A percentile compares a stretch with the other conserved stretches of the same genome.
Conservation (phyloP, 1,140 invertebrate genomes). For the Calephelis virginiensis region DNA sequence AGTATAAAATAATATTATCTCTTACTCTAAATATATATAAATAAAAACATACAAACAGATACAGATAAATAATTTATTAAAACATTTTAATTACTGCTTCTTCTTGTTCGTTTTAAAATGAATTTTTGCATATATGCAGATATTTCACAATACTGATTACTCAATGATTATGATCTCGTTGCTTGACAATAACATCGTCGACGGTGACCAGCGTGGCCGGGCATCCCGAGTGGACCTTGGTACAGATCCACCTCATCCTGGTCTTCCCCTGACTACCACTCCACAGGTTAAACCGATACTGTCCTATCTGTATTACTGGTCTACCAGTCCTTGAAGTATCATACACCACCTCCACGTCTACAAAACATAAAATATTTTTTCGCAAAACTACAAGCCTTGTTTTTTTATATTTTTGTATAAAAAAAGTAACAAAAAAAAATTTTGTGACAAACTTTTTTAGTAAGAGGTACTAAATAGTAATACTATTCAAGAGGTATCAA, state of each 20-base stretch:
- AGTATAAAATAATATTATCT: too few relatives aligned
- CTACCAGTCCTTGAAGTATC: conserved; percentile 30
- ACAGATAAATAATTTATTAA: too few relatives aligned
- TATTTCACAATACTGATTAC: too few relatives aligned
- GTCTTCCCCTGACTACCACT: conserved; percentile 27
- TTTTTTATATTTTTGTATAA: neutral
- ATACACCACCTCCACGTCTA: conserved; percentile 16
- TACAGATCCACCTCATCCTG: conserved; percentile 35
- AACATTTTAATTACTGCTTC: too few relatives aligned
- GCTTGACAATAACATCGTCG: conserved; percentile 38
- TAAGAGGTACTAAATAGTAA: too few relatives aligned
- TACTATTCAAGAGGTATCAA: too few relatives aligned
- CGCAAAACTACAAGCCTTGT: neutral
- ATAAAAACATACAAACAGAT: too few relatives aligned
- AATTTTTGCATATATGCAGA: too few relatives aligned
- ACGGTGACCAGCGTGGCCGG: conserved; percentile 37
- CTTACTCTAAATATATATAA: too few relatives aligned
- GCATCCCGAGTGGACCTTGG: conserved; percentile 34
- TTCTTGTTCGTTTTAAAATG: too few relatives aligned
- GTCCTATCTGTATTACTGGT: conserved; percentile 34
- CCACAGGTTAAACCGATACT: conserved; percentile 37
- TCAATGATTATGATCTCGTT: conserved; percentile 43
- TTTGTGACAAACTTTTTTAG: too few relatives aligned
- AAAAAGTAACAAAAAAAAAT: too few relatives aligned
- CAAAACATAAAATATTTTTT: conserved; percentile 5